phyloP scores from a whole-genome alignment of 2,113 vertebrate species.

The Larimichthys crocea region DNA sequence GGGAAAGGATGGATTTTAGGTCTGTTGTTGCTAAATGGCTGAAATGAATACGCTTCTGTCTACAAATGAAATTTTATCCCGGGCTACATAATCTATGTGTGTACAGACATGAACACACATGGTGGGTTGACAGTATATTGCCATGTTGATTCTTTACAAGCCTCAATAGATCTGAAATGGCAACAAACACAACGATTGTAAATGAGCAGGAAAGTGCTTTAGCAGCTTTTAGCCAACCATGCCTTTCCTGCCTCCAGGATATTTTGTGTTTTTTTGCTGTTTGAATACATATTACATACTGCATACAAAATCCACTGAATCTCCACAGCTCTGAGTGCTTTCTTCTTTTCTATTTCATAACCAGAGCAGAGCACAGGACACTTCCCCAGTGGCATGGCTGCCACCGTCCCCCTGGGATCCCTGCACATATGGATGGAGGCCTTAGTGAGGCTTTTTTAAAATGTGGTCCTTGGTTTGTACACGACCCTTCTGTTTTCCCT shows the following conservation, averaged over 20 bases:
- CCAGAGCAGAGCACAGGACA: conserved; percentile 34
- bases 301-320: background rate
- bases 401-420: conserved; percentile 29
- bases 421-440: conserved; percentile 20
- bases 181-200: conserved; percentile 19
- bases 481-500: conserved; percentile 38
- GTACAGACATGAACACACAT: background rate
- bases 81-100: background rate
- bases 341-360: conserved; percentile 43
- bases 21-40: background rate
- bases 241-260: conserved; percentile 24
- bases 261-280: conserved; percentile 29
- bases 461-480: conserved; percentile 39
- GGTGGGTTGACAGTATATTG: background rate
- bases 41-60: background rate
- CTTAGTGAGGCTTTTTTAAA: conserved; percentile 27
- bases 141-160: conserved; percentile 9
- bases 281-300: conserved; percentile 39
- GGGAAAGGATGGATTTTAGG: background rate
- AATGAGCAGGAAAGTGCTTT: conserved; percentile 47
- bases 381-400: conserved; percentile 19
- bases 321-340: conserved; percentile 36
- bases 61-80: background rate
- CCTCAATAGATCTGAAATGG: conserved; percentile 29
- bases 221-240: conserved; percentile 39